Conservation (phyloP, 2,888 invertebrate genomes). For the Pristionchus entomophagus region DNA sequence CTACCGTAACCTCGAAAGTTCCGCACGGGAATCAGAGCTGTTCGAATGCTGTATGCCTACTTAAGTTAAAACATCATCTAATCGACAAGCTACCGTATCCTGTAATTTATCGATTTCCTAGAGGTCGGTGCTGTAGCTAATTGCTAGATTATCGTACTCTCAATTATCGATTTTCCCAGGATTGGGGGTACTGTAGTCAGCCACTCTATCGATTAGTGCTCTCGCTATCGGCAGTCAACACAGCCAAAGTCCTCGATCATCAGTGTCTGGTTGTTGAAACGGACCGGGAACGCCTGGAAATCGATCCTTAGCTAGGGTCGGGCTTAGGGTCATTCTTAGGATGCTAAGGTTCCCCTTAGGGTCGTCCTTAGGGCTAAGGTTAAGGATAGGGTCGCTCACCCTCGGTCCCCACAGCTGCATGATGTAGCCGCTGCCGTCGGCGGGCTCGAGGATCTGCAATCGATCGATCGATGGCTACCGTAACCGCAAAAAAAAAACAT, state of each 20-base stretch:
- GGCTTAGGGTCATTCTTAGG: no score
- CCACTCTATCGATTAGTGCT: background rate
- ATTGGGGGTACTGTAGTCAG: background rate
- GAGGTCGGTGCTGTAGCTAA: no score
- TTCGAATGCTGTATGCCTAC: no score
- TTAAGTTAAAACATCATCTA: no score
- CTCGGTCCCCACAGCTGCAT: conserved; percentile 78
- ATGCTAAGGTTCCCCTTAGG: no score
- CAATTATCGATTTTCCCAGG: no score
- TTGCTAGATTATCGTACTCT: background rate
- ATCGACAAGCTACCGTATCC: no score
- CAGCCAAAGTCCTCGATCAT: background rate
- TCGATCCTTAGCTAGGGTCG: no score
- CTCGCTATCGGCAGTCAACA: conserved; percentile 3
- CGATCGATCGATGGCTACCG: background rate
- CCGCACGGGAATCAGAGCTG: no score
- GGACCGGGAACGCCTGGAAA: conserved; percentile 50
- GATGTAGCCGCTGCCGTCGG: conserved; percentile 78
- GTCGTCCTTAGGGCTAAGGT: background rate
- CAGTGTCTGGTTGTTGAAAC: conserved; percentile 49
- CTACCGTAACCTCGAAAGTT: no score
- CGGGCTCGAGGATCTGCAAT: conserved; percentile 76
- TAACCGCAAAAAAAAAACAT: no score
- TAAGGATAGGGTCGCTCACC: background rate
- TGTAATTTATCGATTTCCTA: no score